Evolutionary conservation across 2,888 invertebrate genomes (phyloP).

Genomic region (Strigamia maritima): DNA sequence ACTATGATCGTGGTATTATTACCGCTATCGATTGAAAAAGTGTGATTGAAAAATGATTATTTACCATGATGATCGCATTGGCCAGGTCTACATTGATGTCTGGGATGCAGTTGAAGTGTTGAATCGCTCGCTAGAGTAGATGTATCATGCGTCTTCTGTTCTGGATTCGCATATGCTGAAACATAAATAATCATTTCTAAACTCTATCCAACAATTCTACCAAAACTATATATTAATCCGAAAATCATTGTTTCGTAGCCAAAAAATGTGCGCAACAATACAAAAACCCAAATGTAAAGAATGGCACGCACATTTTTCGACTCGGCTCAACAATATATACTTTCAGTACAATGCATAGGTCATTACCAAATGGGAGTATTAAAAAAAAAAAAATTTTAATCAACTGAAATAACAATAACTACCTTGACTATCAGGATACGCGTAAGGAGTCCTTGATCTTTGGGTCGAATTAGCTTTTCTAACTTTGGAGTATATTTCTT

Average conservation of each 20-base stretch:
- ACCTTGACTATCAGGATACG: conserved; percentile 38
- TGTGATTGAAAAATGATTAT: background rate
- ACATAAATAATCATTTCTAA: no score
- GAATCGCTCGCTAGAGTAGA: background rate
- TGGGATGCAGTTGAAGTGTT: conserved; percentile 26
- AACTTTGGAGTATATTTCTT: conserved; percentile 38
- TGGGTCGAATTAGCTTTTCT: conserved; percentile 34
- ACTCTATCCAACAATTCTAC: no score
- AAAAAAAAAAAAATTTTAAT: no score
- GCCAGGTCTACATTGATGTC: conserved; percentile 26
- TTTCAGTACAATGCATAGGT: no score
- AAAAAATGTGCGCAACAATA: no score
- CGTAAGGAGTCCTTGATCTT: conserved; percentile 31
- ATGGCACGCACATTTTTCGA: no score
- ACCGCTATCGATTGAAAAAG: background rate
- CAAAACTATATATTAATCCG: no score
- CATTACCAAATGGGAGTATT: no score
- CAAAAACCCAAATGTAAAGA: no score
- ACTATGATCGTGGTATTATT: background rate
- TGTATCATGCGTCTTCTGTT: background rate
- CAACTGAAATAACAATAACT: background rate
- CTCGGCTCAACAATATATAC: no score
- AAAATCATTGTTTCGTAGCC: no score
- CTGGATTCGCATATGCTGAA: conserved; percentile 34
- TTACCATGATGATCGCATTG: conserved; percentile 36